Evolutionary conservation across 2,113 vertebrate species (phyloP).

Genomic region (Pongo abelii): DNA sequence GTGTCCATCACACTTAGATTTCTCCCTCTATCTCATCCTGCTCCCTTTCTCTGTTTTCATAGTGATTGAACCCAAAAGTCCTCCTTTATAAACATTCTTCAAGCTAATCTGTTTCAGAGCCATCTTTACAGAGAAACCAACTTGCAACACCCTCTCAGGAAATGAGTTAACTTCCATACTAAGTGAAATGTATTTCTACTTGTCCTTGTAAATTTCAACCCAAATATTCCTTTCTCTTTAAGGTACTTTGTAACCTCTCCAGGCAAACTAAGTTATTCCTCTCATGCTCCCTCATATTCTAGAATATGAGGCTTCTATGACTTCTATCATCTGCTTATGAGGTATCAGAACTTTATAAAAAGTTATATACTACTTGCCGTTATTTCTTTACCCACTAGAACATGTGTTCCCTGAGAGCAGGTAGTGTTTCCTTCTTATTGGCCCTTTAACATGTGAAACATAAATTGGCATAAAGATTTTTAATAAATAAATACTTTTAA

Average conservation of each 20-base stretch:
- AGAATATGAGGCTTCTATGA: not conserved
- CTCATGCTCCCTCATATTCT: not conserved
- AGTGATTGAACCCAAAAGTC: not conserved
- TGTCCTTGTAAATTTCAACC: not conserved
- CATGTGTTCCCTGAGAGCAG: not conserved
- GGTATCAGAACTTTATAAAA: not conserved
- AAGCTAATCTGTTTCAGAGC: not conserved
- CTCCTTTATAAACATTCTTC: not conserved
- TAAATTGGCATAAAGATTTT: not conserved
- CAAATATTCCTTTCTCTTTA: not conserved
- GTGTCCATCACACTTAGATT: not conserved
- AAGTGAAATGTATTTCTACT: not conserved
- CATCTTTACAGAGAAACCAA: not conserved
- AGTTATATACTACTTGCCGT: not conserved
- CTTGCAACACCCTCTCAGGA: not conserved
- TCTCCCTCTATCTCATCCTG: not conserved
- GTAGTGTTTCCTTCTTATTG: not conserved
- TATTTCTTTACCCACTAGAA: not conserved
- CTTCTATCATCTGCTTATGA: not conserved
- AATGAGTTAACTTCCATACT: not conserved
- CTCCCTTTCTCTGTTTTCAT: not conserved
- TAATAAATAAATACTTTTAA: slow-evolving; percentile 14
- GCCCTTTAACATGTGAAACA: not conserved
- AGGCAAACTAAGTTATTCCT: not conserved
- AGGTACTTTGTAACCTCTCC: not conserved